Evolutionary conservation across 2,888 invertebrate species (phyloP).

Genomic region (Graphium colonna): DNA sequence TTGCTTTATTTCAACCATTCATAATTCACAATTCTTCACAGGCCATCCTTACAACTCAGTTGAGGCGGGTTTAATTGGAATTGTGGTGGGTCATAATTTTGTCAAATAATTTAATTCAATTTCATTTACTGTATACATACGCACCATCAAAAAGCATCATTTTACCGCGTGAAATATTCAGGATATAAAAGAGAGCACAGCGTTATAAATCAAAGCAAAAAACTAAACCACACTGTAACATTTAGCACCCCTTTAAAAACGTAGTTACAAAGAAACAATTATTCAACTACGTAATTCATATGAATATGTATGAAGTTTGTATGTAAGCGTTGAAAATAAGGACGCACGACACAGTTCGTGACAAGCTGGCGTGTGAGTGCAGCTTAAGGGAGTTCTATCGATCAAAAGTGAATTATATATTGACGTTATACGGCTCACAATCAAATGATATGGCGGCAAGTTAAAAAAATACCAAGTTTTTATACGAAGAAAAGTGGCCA

Average conservation of each 20-base stretch:
- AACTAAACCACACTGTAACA: constrained; percentile 11
- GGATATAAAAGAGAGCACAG: too few relatives aligned
- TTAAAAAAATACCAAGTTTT: constrained; percentile 32
- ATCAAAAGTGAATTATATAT: constrained; percentile 30
- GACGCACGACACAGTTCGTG: constrained; percentile 67
- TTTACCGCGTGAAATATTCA: too few relatives aligned
- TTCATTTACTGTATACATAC: too few relatives aligned
- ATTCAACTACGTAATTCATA: constrained; percentile 22
- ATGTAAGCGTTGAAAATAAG: constrained; percentile 49
- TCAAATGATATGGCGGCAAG: constrained; percentile 28
- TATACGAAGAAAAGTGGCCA: constrained; percentile 27
- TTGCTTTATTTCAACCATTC: too few relatives aligned
- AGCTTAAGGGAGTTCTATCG: constrained; percentile 31
- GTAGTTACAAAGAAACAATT: constrained; percentile 22
- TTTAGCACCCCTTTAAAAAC: constrained; percentile 17
- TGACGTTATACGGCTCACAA: constrained; percentile 36
- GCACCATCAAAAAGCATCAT: too few relatives aligned
- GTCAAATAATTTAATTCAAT: too few relatives aligned
- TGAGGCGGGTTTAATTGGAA: too few relatives aligned
- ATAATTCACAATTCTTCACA: too few relatives aligned
- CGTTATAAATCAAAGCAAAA: too few relatives aligned
- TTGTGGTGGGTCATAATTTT: too few relatives aligned
- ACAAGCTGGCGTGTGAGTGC: constrained; percentile 52
- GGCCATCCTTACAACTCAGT: too few relatives aligned
- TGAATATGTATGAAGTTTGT: constrained; percentile 21